Evolutionary conservation across 1,140 invertebrate genomes (phyloP).

Genomic region (Acyrthosiphon pisum): DNA sequence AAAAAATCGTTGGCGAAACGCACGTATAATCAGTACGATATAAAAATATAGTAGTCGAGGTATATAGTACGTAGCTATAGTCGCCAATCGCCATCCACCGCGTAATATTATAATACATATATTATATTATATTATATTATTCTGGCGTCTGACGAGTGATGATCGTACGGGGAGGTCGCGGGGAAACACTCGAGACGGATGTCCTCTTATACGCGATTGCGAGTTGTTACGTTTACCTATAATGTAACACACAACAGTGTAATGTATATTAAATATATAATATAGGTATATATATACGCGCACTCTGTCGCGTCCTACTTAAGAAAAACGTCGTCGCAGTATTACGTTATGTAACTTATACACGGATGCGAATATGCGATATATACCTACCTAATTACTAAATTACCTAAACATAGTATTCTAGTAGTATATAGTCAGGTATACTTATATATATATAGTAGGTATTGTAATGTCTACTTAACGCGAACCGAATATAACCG

Average conservation of each 20-base stretch:
- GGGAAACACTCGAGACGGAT: neutral
- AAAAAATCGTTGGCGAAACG: neutral
- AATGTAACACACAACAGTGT: neutral
- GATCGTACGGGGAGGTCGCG: neutral
- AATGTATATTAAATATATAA: neutral
- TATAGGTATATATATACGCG: neutral
- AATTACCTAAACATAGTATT: too few relatives aligned
- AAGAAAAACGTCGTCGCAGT: neutral
- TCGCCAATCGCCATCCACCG: neutral
- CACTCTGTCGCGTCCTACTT: neutral
- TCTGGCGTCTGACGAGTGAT: neutral
- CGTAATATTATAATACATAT: neutral
- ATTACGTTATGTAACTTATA: neutral
- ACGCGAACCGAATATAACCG: neutral
- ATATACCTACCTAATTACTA: neutral
- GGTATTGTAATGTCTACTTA: neutral
- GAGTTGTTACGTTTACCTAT: slow-evolving; percentile 7
- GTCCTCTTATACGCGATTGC: neutral
- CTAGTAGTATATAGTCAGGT: too few relatives aligned
- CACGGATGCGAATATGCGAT: neutral
- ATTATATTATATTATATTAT: neutral
- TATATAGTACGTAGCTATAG: neutral
- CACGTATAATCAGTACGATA: neutral
- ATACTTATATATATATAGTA: neutral
- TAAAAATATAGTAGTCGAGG: too few relatives aligned